These are phyloP conservation scores for Cyanoramphus novaezelandiae DNA, from an alignment of 2,113 vertebrate species.

Conservation along the genomic window DNA sequence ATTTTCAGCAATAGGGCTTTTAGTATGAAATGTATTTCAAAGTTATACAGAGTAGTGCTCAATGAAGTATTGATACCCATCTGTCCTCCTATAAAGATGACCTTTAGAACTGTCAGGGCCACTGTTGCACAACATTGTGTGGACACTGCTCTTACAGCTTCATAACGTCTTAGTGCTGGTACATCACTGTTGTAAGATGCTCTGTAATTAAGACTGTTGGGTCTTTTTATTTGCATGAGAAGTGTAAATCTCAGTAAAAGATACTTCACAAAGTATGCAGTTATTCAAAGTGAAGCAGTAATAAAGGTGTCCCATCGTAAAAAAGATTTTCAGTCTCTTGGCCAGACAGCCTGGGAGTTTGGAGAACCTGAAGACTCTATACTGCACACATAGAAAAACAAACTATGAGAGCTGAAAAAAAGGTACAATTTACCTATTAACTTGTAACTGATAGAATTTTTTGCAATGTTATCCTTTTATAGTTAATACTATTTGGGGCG, in stretches of 20 bases:
- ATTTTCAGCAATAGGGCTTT: background rate
- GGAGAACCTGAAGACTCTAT: background rate
- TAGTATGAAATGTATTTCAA: background rate
- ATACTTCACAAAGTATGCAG: background rate
- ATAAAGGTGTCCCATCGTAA: background rate
- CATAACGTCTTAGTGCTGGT: background rate
- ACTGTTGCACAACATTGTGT: background rate
- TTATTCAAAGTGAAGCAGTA: background rate
- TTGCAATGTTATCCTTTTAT: background rate
- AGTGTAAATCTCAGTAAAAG: background rate
- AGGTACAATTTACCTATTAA: background rate
- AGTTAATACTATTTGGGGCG: background rate
- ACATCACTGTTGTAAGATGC: background rate
- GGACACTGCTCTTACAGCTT: background rate
- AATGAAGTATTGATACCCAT: background rate
- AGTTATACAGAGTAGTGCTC: background rate
- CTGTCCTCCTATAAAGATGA: background rate
- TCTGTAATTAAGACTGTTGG: background rate
- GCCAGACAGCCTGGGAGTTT: background rate
- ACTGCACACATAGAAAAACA: background rate
- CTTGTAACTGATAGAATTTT: background rate
- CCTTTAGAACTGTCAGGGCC: no score
- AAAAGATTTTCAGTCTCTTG: background rate
- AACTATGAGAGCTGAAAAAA: background rate
- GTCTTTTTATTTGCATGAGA: background rate